phyloP scores from a whole-genome alignment of 2,797 vertebrate species.

The Hylomyscus alleni region DNA sequence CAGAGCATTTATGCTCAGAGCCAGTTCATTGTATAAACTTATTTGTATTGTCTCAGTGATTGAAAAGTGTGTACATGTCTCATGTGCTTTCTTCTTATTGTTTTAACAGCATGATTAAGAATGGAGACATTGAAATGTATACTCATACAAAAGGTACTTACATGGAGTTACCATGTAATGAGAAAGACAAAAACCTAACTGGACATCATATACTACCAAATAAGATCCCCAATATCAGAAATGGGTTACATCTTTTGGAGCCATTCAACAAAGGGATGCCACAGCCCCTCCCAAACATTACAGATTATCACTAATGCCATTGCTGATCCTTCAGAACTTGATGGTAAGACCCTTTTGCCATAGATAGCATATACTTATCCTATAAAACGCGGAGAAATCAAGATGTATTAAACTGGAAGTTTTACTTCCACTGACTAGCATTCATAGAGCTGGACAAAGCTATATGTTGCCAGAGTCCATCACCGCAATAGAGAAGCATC shows the following conservation, averaged over 20 bases:
- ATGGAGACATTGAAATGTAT: background rate
- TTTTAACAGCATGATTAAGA: constrained; percentile 18
- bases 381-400: background rate
- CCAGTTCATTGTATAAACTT: background rate
- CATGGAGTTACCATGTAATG: no score
- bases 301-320: background rate
- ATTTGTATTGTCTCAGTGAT: background rate
- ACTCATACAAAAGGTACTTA: background rate
- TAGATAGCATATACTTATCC: background rate
- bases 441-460: background rate
- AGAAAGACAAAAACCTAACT: background rate
- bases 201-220: background rate
- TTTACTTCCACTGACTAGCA: background rate
- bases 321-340: background rate
- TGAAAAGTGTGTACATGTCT: background rate
- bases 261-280: background rate
- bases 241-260: background rate
- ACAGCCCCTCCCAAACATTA: background rate
- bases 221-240: background rate
- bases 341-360: background rate
- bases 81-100: background rate
- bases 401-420: background rate
- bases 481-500: background rate
- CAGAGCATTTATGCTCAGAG: background rate
- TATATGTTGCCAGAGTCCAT: background rate